Percentiles rank a stretch among this genome's conserved stretches.
Evolutionary conservation across 2,888 invertebrate genomes (phyloP).

Genomic region (Amitus sp.): DNA sequence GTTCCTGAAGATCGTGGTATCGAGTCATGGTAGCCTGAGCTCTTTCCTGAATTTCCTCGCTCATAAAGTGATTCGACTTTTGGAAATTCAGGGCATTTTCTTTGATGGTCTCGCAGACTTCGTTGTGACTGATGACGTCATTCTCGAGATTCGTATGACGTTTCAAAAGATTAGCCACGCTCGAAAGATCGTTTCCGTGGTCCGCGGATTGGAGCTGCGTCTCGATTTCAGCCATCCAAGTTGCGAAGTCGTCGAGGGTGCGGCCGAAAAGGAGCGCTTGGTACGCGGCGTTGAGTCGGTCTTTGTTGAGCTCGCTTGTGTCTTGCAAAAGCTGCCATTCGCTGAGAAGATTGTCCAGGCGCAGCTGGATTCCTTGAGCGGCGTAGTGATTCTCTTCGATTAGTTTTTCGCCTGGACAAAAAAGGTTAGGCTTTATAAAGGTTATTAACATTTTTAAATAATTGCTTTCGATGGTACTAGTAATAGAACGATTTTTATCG

Average conservation of each 20-base stretch:
- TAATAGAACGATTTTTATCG: no score
- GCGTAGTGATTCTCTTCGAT: conserved; percentile 88
- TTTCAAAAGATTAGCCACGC: conserved; percentile 85
- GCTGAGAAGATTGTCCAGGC: conserved; percentile 84
- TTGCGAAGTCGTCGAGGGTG: conserved; percentile 90
- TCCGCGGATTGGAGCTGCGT: conserved; percentile 79
- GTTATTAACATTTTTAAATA: no score
- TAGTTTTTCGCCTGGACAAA: conserved; percentile 51
- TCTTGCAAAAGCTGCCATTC: conserved; percentile 89
- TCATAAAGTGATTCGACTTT: conserved; percentile 87
- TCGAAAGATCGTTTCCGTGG: conserved; percentile 88
- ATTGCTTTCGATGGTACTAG: no score
- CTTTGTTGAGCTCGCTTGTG: conserved; percentile 84
- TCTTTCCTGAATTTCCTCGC: conserved; percentile 82
- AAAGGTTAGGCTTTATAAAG: no score
- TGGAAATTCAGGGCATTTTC: conserved; percentile 84
- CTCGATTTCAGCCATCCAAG: conserved; percentile 93
- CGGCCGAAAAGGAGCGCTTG: conserved; percentile 89
- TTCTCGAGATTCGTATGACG: conserved; percentile 86
- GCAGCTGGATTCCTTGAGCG: conserved; percentile 82
- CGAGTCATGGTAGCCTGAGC: conserved; percentile 76
- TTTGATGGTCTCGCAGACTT: conserved; percentile 82
- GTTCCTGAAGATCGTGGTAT: conserved; percentile 86
- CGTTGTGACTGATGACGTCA: conserved; percentile 84
- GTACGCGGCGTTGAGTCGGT: conserved; percentile 88